These are phyloP conservation scores for Enteromius mattozi DNA, from an alignment of 2,797 vertebrate genomes.

Conservation along the genomic window DNA sequence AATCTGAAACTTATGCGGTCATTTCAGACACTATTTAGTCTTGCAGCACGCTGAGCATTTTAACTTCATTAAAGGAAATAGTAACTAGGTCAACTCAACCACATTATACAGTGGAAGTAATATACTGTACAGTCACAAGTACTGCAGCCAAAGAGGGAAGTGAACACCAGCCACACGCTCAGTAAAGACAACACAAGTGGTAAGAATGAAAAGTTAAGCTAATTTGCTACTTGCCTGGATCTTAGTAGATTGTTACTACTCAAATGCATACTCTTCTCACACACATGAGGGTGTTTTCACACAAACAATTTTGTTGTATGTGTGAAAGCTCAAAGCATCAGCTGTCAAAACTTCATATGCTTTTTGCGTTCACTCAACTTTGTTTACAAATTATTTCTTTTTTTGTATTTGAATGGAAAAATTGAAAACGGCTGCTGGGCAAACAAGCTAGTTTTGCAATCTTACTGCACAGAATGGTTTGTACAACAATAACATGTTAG, in stretches of 20 bases:
- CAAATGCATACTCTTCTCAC: background rate
- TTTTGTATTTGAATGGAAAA: background rate
- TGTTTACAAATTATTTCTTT: background rate
- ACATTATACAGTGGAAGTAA: slow-evolving; percentile 20
- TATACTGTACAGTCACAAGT: background rate
- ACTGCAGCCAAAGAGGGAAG: background rate
- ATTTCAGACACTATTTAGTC: background rate
- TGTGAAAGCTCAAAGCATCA: background rate
- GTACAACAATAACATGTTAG: background rate
- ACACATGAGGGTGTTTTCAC: background rate
- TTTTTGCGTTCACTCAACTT: background rate
- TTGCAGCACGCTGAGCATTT: background rate
- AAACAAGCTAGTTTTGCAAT: background rate
- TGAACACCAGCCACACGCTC: background rate
- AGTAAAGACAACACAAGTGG: no score
- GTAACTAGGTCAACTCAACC: slow-evolving; percentile 11
- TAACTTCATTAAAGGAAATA: slow-evolving; percentile 10
- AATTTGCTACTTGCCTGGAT: background rate
- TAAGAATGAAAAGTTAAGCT: background rate
- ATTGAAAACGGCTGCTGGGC: background rate
- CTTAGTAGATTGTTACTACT: background rate
- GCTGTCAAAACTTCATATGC: background rate
- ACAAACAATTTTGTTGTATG: background rate
- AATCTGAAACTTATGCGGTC: slow-evolving; percentile 22
- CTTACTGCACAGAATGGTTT: background rate